Base-by-base conservation (phyloP, 2,888 invertebrate species). In the Pegoplata infirma region DNA sequence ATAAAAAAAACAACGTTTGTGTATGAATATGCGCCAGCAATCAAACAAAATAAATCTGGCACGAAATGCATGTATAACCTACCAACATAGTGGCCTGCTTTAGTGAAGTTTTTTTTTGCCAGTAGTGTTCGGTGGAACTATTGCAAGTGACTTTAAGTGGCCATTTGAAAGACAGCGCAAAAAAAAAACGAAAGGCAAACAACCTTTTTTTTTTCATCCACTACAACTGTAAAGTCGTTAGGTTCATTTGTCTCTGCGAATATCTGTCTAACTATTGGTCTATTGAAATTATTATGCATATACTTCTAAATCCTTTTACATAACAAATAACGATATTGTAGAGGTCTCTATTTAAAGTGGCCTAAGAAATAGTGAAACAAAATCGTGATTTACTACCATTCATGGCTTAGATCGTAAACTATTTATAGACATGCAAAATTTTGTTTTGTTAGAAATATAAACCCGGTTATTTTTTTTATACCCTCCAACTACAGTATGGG, bases 21-120 rank as follows among this genome's bases (percentile, higher is more conserved):
- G 17, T 61, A 66, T 74, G 21, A 67, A 75, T 63, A 61, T 53
- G 67, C 58, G 36, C 12, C 21, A 64, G 63, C 61, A 79, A 79
- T 75, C 71, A 63, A 71, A 63, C 46, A 79, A 79, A n/a, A 79
- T 75, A 79, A 79, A 79, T 75, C 79, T 79, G 74, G 79, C 79
- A 79, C 79, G 79, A 79, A 79, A 66, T 79, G 74, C 71, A 79
- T 79, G 74, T 79, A 74, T 79, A 75, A 79, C 79, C 79, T 63
- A 79, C 55, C 79, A 79, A 79, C 79, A 79, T 79, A 79, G 79
- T 79, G 79, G 79, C 79, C 79, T 79, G 69, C 66, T 79, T 79
- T 79, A n/a, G 36, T 40, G 28, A 64, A 17, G 47, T 44, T 56
- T 8, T 25, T 53, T 23, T 1, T 25, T 53, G 23, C 2, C 8